Conservation (phyloP, 1,140 invertebrate genomes). For the Vanessa atalanta region DNA sequence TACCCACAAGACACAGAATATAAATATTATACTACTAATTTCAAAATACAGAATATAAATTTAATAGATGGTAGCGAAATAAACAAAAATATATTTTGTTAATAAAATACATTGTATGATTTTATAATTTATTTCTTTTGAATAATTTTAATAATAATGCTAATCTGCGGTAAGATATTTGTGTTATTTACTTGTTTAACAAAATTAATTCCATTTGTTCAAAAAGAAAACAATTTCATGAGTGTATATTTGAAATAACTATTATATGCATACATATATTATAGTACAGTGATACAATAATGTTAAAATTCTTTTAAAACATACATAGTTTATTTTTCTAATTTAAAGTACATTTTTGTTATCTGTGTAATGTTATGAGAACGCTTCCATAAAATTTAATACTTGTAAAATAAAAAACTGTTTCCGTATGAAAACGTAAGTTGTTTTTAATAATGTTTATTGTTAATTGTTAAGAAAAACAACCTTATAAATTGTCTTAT, state of each 20-base stretch:
- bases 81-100: not conserved
- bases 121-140: too few species aligned
- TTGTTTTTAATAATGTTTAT: constrained; percentile 21
- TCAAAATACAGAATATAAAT: not conserved
- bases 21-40: constrained; percentile 4
- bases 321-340: not conserved
- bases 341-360: constrained; percentile 3
- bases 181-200: too few species aligned
- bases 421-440: constrained; percentile 39
- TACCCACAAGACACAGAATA: constrained; percentile 39
- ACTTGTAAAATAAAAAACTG: constrained; percentile 18
- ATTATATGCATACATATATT: too few species aligned
- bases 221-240: too few species aligned
- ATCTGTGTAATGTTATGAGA: constrained; percentile 23
- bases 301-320: not conserved
- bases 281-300: too few species aligned
- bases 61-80: not conserved
- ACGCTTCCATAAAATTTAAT: constrained; percentile 38
- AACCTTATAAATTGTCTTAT: not conserved
- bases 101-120: too few species aligned
- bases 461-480: not conserved
- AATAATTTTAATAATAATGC: too few species aligned
- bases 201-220: too few species aligned
- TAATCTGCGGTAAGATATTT: too few species aligned
- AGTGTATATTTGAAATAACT: too few species aligned